Evolutionary conservation across 2,797 vertebrate species (phyloP).

Genomic region (Karalla daura): DNA sequence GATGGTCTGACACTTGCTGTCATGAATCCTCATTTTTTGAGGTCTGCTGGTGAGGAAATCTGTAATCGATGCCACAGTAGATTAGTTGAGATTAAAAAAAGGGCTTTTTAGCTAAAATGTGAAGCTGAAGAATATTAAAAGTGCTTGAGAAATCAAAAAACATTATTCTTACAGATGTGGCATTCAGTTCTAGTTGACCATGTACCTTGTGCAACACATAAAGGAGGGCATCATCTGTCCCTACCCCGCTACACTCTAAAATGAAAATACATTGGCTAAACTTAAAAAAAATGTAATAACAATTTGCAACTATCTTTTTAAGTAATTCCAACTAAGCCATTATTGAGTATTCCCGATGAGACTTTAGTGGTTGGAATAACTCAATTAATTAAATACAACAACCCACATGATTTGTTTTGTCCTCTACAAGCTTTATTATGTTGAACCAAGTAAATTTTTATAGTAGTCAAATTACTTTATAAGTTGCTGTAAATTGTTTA

Average conservation of each 20-base stretch:
- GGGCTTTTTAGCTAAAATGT: too few relatives aligned
- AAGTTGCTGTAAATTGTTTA: background rate
- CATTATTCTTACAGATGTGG: too few relatives aligned
- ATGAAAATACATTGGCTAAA: background rate
- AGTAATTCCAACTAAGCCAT: background rate
- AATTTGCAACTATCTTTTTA: background rate
- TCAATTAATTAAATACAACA: background rate
- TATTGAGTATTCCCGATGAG: background rate
- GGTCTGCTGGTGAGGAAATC: too few relatives aligned
- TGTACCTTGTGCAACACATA: too few relatives aligned
- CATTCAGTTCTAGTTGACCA: too few relatives aligned
- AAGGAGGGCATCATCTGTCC: too few relatives aligned
- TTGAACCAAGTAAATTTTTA: background rate
- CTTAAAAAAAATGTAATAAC: background rate
- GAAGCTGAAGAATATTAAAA: too few relatives aligned
- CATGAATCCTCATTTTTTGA: too few relatives aligned
- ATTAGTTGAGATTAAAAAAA: too few relatives aligned
- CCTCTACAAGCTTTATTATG: background rate
- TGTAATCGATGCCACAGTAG: too few relatives aligned
- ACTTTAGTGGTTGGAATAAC: background rate
- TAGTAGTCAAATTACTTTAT: background rate
- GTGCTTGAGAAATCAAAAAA: too few relatives aligned
- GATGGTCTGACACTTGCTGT: too few relatives aligned
- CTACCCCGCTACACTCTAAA: background rate
- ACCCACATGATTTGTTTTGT: background rate